These are phyloP conservation scores for Cryptocephalus moraei DNA, from an alignment of 2,888 invertebrate genomes.

Conservation along the genomic window DNA sequence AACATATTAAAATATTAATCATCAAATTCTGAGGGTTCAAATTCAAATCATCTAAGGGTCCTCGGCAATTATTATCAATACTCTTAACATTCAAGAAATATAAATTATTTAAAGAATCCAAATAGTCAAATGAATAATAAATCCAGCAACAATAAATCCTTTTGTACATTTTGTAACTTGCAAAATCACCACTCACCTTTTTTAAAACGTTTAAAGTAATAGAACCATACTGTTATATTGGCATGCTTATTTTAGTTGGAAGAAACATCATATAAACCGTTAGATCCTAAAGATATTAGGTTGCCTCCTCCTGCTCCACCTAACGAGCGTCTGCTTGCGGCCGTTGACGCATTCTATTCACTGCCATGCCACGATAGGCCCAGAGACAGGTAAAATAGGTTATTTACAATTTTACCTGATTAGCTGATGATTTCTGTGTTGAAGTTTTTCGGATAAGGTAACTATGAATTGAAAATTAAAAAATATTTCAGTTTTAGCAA, in stretches of 20 bases:
- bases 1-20: too few species aligned
- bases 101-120: too few species aligned
- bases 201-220: not conserved
- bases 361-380: constrained; percentile 92
- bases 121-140: too few species aligned
- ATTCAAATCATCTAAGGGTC: too few species aligned
- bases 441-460: too few species aligned
- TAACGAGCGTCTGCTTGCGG: constrained; percentile 82
- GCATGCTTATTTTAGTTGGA: constrained; percentile 52
- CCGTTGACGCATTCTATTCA: constrained; percentile 93
- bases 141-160: too few species aligned
- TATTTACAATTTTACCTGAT: constrained; percentile 1
- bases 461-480: too few species aligned
- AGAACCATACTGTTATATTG: constrained; percentile 15
- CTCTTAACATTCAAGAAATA: too few species aligned
- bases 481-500: too few species aligned
- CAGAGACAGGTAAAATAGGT: constrained; percentile 63
- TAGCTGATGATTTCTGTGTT: too few species aligned
- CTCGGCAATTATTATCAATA: too few species aligned
- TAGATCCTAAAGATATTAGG: constrained; percentile 83
- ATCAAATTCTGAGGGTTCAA: too few species aligned
- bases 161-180: not conserved
- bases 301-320: constrained; percentile 94
- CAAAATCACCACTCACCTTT: not conserved
- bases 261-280: constrained; percentile 78